These are phyloP conservation scores for Danio jaintianensis DNA, from an alignment of 2,797 vertebrate species.

Conservation along the genomic window DNA sequence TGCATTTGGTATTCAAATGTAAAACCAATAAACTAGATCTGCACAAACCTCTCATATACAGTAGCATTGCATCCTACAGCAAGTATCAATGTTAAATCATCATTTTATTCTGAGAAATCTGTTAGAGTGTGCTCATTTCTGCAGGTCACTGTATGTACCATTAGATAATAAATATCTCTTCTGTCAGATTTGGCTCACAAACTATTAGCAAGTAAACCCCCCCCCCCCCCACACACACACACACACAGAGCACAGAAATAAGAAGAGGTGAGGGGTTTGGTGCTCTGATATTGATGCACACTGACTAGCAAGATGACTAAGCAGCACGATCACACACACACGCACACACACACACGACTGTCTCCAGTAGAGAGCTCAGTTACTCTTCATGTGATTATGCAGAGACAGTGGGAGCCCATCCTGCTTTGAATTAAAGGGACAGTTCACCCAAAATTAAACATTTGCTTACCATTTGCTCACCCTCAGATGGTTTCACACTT, in stretches of 20 bases:
- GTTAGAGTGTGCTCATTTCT: too few species aligned
- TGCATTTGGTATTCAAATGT: too few species aligned
- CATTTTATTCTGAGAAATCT: too few species aligned
- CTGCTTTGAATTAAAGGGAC: conserved; percentile 4
- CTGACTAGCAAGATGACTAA: conserved; percentile 55
- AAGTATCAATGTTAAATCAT: too few species aligned
- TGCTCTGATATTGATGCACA: conserved; percentile 48
- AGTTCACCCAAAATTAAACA: too few species aligned
- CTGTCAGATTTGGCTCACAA: neutral
- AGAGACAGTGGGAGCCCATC: neutral
- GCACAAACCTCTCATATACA: too few species aligned
- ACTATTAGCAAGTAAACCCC: neutral
- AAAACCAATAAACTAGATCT: too few species aligned
- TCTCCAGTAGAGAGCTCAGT: conserved; percentile 40
- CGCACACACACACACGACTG: conserved; percentile 47
- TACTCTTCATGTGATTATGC: conserved; percentile 33
- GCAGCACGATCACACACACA: conserved; percentile 43
- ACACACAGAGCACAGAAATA: conserved; percentile 33
- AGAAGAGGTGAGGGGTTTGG: conserved; percentile 22
- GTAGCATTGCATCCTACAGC: too few species aligned
- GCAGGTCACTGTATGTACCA: too few species aligned
- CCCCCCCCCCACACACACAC: too few species aligned
- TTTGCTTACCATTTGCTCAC: too few species aligned
- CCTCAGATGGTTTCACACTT: too few species aligned
- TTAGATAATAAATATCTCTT: neutral